Evolutionary conservation across 2,113 vertebrate species (phyloP), one percentile per base, ranked within the genome.

Genomic region (Ochotona princeps): DNA sequence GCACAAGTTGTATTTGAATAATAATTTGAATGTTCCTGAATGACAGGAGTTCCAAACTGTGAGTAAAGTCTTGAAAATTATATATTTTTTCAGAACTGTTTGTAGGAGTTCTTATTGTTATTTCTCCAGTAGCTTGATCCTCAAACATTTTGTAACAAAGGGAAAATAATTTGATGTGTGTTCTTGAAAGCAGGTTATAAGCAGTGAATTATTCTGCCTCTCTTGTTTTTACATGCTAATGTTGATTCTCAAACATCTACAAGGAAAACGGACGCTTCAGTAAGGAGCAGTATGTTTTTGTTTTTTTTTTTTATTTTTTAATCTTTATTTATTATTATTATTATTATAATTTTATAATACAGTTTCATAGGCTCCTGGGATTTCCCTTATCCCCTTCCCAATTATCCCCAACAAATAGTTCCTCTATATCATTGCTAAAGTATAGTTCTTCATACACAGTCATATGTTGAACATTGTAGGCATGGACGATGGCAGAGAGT

Each of bases 131-230:
- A 44, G 15, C 8, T n/a, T 69, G n/a, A 7, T 69, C 78, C 12
- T 82, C 79, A 84, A 1, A 88, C n/a, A 74, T 73, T 67, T 85
- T 57, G 21, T 89, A 60, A 82, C 69, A n/a, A 89, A 70, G 67
- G 26, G 15, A 80, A 86, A 81, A 17, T 83, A 28, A 75, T 90
- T 72, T 20, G 15, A 85, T 15, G n/a, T 54, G 5, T 87, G 25
- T 61, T 21, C 23, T 92, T 76, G 70, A 75, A 47, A 80, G 21
- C 14, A 67, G 7, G 15, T 6, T 44, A 0, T 8, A 63, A 23
- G 7, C 44, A 61, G 44, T 35, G 4, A 15, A 23, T 91, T 60
- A 66, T 51, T 83, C 17, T 69, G 18, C 63, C 35, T 65, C 17
- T 72, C 6, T 74, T 57, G 54, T 70, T 93, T 94, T 54, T 23